Base-by-base conservation (phyloP, 2,888 invertebrate genomes). In the Pocota personata region DNA sequence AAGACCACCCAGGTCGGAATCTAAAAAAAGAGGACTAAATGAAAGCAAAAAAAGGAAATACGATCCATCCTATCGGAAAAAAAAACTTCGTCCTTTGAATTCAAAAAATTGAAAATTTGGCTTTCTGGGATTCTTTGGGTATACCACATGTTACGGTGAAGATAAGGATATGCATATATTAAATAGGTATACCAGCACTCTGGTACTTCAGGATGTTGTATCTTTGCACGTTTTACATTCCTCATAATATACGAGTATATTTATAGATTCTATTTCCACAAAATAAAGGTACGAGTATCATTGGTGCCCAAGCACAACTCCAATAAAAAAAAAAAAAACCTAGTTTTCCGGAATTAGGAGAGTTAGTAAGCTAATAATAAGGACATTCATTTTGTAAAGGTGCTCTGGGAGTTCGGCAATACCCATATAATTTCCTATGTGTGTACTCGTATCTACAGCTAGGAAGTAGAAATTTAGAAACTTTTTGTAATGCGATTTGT, bases 141-240 rank as follows among this genome's bases (percentile, higher is more conserved):
- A 16, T 43, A 64, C 64, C 75, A 75, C 75, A 75, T 43, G 75
- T 64, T 35, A 40, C 27, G 10, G 55, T 55, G 55, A 43, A 75
- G 55, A 75, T 75, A 62, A 75, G 32, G 40, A 62, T 75, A 75
- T 64, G 55, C 75, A 75, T 75, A 64, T 14, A 75, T 75, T 75
- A 64, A 64, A 32, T 64, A 32, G 62, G 52, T 55, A 40, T 10
- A 14, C 62, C 30, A 30, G 21, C 50, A 14, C 37, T 37, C 52
- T 21, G 12, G n/a, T n/a, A n/a, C 50, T 19, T n/a, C 50, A 32
- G 21, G 46, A 21, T 32, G 37, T 1, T 62, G 16, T 37, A 35
- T n/a, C 2, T 30, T 43, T 3, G 40, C 24, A 40, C 19, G 21
- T 40, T 62, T 30, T 40, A 10, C 50, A 10, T n/a, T 14, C 7